Base-by-base conservation (phyloP, 2,113 vertebrate species). In the Tupaia tana region DNA sequence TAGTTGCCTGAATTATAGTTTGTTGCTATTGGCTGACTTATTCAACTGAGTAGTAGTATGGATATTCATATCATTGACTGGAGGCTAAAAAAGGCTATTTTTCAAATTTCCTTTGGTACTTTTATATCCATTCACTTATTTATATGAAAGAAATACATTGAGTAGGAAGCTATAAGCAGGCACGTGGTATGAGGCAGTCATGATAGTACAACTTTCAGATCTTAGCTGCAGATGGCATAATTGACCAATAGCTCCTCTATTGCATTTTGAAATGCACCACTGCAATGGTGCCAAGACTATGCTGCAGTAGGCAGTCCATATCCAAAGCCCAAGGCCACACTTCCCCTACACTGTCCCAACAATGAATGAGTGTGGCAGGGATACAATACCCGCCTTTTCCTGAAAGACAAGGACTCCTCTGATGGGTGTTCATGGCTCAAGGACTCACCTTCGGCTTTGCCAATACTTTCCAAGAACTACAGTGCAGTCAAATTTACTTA, bases 31-130 rank as follows among this genome's bases (percentile, higher is more conserved):
- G 9, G 2, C 73, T 86, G 54, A 22, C 20, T 75, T 93, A 20
- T 22, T 91, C 43, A 52, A 93, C n/a, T 15, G 2, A 85, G n/a
- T 66, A 25, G 24, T 20, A 13, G 18, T 29, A 31, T 58, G 43
- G 54, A 6, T 63, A 78, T 90, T 95, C 25, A 20, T n/a, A 9
- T n/a, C 78, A 43, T 71, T 74, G 43, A 70, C 43, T 83, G 70
- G 70, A 79, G 16, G 34, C 27, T 54, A 31, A 59, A 74, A 82
- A 89, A 63, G 16, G 74, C 1, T 31, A 1, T 24, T 69, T n/a
- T 86, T 77, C 58, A 69, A 24, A 58, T 92, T 93, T 78, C 54
- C 52, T 81, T 84, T 95, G 31, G 14, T 43, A 85, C 13, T 89
- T 89, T 43, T 43, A 79, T 70, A 90, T 87, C 22, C 2, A 16